Evolutionary conservation across 92 coral and sea anemone genomes (phyloP), one percentile per base, ranked within the genome.

Genomic region (Paragorgia papillata): DNA sequence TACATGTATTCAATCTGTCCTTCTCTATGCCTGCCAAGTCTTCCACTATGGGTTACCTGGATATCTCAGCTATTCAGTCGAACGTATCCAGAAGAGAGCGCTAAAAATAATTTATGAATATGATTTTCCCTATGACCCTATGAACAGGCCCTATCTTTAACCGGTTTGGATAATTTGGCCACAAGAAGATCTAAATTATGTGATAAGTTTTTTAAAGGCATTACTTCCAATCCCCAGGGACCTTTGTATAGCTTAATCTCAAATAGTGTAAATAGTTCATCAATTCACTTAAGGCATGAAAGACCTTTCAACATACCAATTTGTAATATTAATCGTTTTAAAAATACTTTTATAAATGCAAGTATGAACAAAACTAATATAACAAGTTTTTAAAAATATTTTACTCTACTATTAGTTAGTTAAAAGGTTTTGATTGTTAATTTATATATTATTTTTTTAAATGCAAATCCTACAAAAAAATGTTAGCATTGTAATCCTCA

Each of bases 21-120:
- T 34, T 3, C 28, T 6, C 22, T 67, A 33, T 67, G 74, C 55
- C 28, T 64, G 71, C 20, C 71, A 64, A 32, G 71, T 64, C 40
- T 64, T 64, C 71, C 71, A 64, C 40, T 20, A 64, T n/a, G 35
- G 71, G 18, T 44, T 64, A 15, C 71, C 71, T 29, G 43, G 18
- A 15, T 64, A 34, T 61, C 41, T 67, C 24, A 67, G 58, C 75
- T 21, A 67, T 21, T 33, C 75, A 48, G 0, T 67, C 7, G 58
- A 67, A 57, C 76, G 64, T 49, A 50, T 69, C 20, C 65, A 69
- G 33, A 69, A 69, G 29, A 14, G 64, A 24, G 76, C 35, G 24
- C 14, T 49, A 21, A 15, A 46, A 19, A 69, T 69, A 33, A 44
- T 69, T 40, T 30, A 34, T 43, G 76, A 59, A 13, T 59, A 43